These are phyloP conservation scores for Catharus ustulatus DNA, from an alignment of 2,797 vertebrate genomes.

Conservation along the genomic window DNA sequence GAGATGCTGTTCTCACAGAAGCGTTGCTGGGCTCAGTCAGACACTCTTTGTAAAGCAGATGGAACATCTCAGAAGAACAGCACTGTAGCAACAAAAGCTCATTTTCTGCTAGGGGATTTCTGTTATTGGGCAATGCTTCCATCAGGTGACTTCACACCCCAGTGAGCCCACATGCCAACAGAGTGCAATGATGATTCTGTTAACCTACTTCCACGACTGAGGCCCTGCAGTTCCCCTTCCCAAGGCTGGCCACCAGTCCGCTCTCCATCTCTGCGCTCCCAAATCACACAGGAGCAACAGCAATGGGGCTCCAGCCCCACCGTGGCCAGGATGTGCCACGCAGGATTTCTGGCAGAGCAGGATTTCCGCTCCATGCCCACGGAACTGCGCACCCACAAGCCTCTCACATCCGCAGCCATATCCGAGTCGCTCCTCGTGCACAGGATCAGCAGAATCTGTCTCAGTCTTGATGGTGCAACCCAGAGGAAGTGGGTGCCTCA, in stretches of 20 bases:
- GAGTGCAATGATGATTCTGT: not conserved
- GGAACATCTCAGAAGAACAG: constrained; percentile 39
- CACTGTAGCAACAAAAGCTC: not conserved
- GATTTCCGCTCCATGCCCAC: rapidly evolving
- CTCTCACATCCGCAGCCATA: not conserved
- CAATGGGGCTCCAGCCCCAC: rapidly evolving
- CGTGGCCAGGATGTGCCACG: not conserved
- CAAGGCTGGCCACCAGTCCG: no score
- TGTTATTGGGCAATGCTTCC: not conserved
- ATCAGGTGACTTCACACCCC: constrained; percentile 9
- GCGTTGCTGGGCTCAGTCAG: constrained; percentile 33
- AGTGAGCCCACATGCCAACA: not conserved
- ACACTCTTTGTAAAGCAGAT: constrained; percentile 41
- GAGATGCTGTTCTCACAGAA: constrained; percentile 40
- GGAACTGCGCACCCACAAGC: rapidly evolving
- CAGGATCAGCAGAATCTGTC: not conserved
- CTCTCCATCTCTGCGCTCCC: not conserved
- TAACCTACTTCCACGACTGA: not conserved
- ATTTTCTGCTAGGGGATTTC: not conserved
- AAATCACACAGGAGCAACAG: not conserved
- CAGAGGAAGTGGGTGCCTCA: not conserved
- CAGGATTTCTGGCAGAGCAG: not conserved
- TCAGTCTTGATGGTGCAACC: not conserved
- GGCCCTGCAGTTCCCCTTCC: not conserved
- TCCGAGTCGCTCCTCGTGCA: not conserved